Conservation (phyloP, 2,113 vertebrate genomes). For the Spea multiplicata region DNA sequence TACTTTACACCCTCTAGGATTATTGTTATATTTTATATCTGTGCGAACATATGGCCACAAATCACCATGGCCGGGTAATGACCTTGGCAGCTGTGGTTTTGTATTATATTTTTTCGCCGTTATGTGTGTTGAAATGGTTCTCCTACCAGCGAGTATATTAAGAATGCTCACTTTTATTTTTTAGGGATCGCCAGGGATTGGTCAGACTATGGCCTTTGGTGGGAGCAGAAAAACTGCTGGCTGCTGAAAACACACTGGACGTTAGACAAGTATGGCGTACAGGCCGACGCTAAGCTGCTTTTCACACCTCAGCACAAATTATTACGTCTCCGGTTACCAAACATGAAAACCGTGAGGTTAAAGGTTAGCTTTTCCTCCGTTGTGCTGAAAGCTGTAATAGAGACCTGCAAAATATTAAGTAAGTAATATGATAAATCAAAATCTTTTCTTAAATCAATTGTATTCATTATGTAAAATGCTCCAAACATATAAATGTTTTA, state of each 20-base stretch:
- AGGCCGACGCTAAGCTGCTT: constrained; percentile 87
- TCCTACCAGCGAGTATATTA: no score
- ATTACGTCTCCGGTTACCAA: constrained; percentile 86
- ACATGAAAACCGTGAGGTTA: constrained; percentile 81
- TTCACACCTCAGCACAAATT: constrained; percentile 92
- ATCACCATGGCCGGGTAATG: no score
- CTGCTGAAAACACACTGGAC: constrained; percentile 97
- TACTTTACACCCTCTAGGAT: not conserved
- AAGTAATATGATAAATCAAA: constrained; percentile 59
- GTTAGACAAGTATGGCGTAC: constrained; percentile 89
- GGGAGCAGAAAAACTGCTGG: constrained; percentile 91
- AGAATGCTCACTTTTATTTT: not conserved
- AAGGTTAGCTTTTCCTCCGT: constrained; percentile 84
- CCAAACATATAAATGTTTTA: no score
- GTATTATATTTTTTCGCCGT: no score
- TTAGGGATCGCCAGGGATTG: constrained; percentile 84
- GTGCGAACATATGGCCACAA: no score
- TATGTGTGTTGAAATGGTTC: no score
- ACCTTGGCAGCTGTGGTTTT: no score
- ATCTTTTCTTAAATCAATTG: no score
- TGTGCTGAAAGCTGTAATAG: constrained; percentile 85
- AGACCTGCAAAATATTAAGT: constrained; percentile 91
- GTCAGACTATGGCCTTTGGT: constrained; percentile 97
- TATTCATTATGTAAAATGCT: no score
- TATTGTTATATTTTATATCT: no score